Percentiles rank a stretch among this genome's conserved stretches.
Evolutionary conservation across 2,888 invertebrate genomes (phyloP).

Genomic region (Sesamia inferens): DNA sequence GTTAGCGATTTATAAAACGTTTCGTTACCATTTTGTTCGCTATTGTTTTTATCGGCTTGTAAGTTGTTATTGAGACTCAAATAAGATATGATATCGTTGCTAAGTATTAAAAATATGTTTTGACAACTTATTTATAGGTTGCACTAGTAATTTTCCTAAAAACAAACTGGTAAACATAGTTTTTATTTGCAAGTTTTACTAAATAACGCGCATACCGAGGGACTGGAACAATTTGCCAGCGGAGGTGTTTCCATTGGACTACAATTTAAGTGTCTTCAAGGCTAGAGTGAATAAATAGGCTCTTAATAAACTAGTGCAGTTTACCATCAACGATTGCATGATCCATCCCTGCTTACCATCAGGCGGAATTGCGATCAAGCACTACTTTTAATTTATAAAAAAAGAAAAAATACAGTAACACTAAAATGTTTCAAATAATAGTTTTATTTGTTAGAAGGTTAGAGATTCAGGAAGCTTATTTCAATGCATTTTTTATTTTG

Average conservation of each 20-base stretch:
- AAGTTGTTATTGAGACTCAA: not conserved
- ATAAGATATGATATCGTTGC: not conserved
- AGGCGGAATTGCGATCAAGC: too few species aligned
- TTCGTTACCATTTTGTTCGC: not conserved
- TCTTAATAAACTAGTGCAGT: too few species aligned
- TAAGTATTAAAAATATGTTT: not conserved
- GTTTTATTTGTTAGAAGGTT: not conserved
- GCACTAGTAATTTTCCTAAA: not conserved
- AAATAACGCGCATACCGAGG: too few species aligned
- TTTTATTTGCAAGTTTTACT: too few species aligned
- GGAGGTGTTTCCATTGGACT: too few species aligned
- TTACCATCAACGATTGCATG: too few species aligned
- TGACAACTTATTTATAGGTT: not conserved
- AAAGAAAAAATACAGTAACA: not conserved
- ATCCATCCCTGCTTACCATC: too few species aligned
- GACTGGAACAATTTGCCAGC: too few species aligned
- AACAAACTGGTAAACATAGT: constrained; percentile 7
- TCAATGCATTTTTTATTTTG: constrained; percentile 13
- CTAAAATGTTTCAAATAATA: not conserved
- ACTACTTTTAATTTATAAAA: not conserved
- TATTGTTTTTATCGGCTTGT: not conserved
- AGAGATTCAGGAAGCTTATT: constrained; percentile 13
- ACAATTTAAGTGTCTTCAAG: too few species aligned
- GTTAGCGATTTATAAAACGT: not conserved
- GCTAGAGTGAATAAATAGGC: too few species aligned